Evolutionary conservation across 2,888 invertebrate genomes (phyloP), one percentile per base, ranked within the genome.

Genomic region (Neocrepidodera transversa): DNA sequence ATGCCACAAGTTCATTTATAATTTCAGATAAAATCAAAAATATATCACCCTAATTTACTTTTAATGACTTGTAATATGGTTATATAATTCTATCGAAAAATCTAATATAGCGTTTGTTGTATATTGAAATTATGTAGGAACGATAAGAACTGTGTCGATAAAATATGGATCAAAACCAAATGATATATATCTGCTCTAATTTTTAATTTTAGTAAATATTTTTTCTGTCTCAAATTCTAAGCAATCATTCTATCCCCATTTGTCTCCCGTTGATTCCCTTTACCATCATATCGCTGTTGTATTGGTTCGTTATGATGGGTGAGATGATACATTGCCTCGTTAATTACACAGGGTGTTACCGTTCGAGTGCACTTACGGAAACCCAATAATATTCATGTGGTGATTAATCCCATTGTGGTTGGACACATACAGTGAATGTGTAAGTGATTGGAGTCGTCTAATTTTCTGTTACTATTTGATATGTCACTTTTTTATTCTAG

Each of bases 301-400:
- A 40, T 14, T 18, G 18, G 7, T 11, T 11, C 59, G 23, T 42
- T 71, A 71, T 71, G 73, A 73, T 72, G 71, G 63, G 58, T 55
- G 54, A 62, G 68, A 70, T 73, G 74, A 76, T 73, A 67, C 73
- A 76, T 75, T 63, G 71, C 69, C 62, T 61, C 72, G 74, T 75
- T 76, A 76, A 76, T 76, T 76, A 72, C 73, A 70, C 71, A 68
- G 74, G 70, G 74, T 71, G 73, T 69, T 71, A 67, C 65, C 68
- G 66, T 65, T 65, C 68, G 68, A 73, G 68, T 71, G 72, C 73
- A 75, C 75, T 76, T 74, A 74, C 73, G 75, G 74, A 75, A 75
- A 75, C 71, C 74, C 74, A 76, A 76, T 76, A 75, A 76, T 75
- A 74, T 73, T 73, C 65, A 69, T 45, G 10, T 11, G 28, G 2